Conservation (phyloP, 2,113 vertebrate genomes). For the Zosterops lateralis region DNA sequence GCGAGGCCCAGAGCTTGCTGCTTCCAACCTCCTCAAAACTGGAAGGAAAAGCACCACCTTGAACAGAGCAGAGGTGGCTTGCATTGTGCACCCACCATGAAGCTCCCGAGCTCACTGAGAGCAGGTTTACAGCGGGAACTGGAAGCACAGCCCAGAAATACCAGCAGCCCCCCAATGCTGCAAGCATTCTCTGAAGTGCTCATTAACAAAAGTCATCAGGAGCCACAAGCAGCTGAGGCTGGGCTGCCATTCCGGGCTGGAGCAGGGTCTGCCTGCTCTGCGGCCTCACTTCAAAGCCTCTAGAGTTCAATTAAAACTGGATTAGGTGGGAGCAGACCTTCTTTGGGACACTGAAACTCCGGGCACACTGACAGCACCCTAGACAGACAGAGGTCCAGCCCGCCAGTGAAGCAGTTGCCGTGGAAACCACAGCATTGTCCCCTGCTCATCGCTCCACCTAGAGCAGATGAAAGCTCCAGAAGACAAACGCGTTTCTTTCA, state of each 20-base stretch:
- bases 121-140: neutral
- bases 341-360: slow-evolving; percentile 72
- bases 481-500: slow-evolving; percentile 29
- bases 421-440: slow-evolving; percentile 74
- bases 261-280: slow-evolving; percentile 79
- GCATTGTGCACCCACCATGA: fast-evolving
- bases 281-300: slow-evolving; percentile 96
- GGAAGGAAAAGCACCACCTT: neutral
- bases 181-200: slow-evolving; percentile 66
- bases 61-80: neutral
- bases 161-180: neutral
- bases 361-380: slow-evolving; percentile 76
- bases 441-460: slow-evolving; percentile 51
- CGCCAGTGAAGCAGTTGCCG: slow-evolving; percentile 74
- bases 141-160: neutral
- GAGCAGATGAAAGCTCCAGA: slow-evolving; percentile 55
- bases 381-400: slow-evolving; percentile 78
- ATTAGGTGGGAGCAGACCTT: slow-evolving; percentile 85
- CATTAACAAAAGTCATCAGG: slow-evolving; percentile 76
- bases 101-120: neutral
- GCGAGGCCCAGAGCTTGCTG: neutral
- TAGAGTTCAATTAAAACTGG: slow-evolving; percentile 99
- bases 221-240: slow-evolving; percentile 75
- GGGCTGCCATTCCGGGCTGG: slow-evolving; percentile 59
- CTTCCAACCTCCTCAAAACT: fast-evolving